Evolutionary conservation across 2,113 vertebrate species (phyloP), one percentile per base, ranked within the genome.

Genomic region (Amphiprion ocellaris): DNA sequence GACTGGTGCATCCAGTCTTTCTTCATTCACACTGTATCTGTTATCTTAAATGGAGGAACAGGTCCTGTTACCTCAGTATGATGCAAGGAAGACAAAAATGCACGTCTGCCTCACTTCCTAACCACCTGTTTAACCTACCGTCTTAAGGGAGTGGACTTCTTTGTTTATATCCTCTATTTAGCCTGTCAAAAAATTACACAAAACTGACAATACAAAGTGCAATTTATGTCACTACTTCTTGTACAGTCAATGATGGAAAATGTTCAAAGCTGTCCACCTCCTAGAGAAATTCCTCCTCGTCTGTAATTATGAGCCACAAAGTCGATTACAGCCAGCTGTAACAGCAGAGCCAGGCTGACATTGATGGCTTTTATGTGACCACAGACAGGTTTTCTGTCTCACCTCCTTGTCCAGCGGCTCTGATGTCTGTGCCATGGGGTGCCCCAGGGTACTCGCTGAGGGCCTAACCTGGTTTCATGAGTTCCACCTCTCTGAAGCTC

Each of bases 241-340:
- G 21, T 53, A 60, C 10, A 69, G 30, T 61, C 47, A 79, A 68
- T 2, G 55, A 55, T 47, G 74, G 10, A 56, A 65, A 79, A 64
- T 60, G 92, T 90, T 79, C 87, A 66, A 94, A 93, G 23, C 60
- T 61, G 69, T 87, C 92, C 77, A 70, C 81, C 65, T 90, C 88
- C 83, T 81, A 79, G 80, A 75, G 85, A 87, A 79, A 67, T 71
- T 79, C 59, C 92, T 87, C 77, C 89, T 82, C 55, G 89, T 89
- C 85, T 93, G 74, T 93, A 93, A 96, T 96, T 94, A 95, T 90
- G 86, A 76, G 88, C 90, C 92, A 90, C 79, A 77, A 59, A 90
- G 79, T 92, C 94, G 93, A 95, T 95, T 95, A 95, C 95, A 95
- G 90, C 91, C 90, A 91, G 87, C 88, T 93, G 84, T 92, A 96